Percentiles rank a stretch among this genome's conserved stretches.
phyloP scores from a whole-genome alignment of 2,888 invertebrate species.

The Endomychus coccineus region DNA sequence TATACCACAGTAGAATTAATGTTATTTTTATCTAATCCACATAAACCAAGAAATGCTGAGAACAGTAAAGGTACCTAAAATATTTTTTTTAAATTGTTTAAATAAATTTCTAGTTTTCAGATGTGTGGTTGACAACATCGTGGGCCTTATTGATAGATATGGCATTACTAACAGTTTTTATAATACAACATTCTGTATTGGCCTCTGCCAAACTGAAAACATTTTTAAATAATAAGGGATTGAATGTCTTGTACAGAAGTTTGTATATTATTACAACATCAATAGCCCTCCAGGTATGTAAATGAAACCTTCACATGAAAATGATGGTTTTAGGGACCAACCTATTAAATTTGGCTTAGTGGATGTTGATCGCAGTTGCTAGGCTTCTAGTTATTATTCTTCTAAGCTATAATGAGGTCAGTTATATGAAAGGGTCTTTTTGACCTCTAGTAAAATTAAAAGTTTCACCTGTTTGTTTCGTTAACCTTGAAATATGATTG shows the following conservation, averaged over 20 bases:
- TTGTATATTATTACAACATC: conserved; percentile 47
- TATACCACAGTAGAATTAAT: conserved; percentile 49
- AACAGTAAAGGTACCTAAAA: conserved; percentile 11
- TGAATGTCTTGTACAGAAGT: conserved; percentile 44
- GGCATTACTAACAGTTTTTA: conserved; percentile 46
- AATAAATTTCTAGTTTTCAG: conserved; percentile 21
- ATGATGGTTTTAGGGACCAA: neutral
- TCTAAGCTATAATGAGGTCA: no score
- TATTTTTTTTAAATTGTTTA: conserved; percentile 4
- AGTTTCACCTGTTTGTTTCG: no score
- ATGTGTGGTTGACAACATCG: conserved; percentile 41
- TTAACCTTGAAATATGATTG: no score
- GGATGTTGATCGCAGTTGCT: no score
- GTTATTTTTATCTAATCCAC: conserved; percentile 49
- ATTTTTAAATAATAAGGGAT: conserved; percentile 39
- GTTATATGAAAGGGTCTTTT: no score
- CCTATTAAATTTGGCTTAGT: neutral
- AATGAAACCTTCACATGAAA: no score
- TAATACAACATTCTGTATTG: conserved; percentile 53
- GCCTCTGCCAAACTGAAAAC: conserved; percentile 45
- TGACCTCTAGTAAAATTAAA: no score
- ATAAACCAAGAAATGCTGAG: conserved; percentile 27
- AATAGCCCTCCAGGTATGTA: conserved; percentile 43
- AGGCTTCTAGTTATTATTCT: no score
- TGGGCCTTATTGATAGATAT: conserved; percentile 44